phyloP scores from a whole-genome alignment of 2,888 invertebrate species.

The Euplexia lucipara region DNA sequence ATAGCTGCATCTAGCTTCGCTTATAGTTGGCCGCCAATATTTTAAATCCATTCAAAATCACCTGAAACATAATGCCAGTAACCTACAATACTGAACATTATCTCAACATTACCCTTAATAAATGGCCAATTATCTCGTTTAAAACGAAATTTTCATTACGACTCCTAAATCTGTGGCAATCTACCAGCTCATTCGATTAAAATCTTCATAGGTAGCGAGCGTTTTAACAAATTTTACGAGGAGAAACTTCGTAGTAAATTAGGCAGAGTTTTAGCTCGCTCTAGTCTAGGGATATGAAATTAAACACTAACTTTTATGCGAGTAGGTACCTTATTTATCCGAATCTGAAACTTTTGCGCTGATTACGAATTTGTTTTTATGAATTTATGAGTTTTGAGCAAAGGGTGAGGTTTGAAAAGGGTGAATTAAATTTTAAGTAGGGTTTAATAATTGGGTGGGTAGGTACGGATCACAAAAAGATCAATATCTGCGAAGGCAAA shows the following conservation, averaged over 20 bases:
- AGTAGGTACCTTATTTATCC: slow-evolving; percentile 61
- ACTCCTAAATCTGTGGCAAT: slow-evolving; percentile 41
- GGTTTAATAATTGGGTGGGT: not conserved
- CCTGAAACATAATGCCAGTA: not conserved
- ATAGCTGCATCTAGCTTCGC: too few species aligned
- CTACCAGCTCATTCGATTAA: slow-evolving; percentile 43
- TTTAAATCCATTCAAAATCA: not conserved
- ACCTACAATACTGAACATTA: slow-evolving; percentile 7
- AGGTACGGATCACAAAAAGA: not conserved
- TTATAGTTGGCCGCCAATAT: too few species aligned
- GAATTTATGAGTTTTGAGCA: slow-evolving; percentile 32
- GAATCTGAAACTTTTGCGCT: slow-evolving; percentile 51
- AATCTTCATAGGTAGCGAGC: slow-evolving; percentile 46
- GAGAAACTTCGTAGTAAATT: slow-evolving; percentile 58
- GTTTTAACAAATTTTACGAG: slow-evolving; percentile 62
- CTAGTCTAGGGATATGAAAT: slow-evolving; percentile 54
- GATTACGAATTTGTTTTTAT: slow-evolving; percentile 49
- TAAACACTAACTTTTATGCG: slow-evolving; percentile 59
- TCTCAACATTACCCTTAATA: slow-evolving; percentile 12
- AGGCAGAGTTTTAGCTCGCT: slow-evolving; percentile 44
- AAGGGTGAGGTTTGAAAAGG: not conserved
- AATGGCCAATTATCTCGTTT: slow-evolving; percentile 28
- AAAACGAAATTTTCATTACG: slow-evolving; percentile 39
- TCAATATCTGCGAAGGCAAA: not conserved
- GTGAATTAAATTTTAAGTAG: slow-evolving; percentile 23